phyloP scores from a whole-genome alignment of 2,113 vertebrate genomes.

The Indri indri region DNA sequence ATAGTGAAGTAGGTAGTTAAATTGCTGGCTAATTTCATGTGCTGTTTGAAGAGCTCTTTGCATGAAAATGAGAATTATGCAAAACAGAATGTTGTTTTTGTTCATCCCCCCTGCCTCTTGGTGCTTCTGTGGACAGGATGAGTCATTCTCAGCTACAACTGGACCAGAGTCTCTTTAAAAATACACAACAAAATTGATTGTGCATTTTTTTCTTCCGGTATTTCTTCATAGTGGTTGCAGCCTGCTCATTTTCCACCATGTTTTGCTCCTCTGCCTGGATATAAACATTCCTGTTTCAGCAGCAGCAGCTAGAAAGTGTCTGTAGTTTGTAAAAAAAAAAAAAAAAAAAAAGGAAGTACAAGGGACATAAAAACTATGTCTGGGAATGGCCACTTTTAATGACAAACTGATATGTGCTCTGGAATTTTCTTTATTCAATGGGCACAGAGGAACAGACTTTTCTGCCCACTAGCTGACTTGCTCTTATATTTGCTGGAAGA shows the following conservation, averaged over 20 bases:
- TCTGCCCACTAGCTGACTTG: background rate
- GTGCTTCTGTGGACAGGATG: background rate
- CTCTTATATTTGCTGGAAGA: background rate
- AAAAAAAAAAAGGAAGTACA: background rate
- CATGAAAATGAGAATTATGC: constrained; percentile 64
- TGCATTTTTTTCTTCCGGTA: constrained; percentile 33
- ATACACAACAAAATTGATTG: constrained; percentile 39
- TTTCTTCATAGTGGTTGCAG: constrained; percentile 35
- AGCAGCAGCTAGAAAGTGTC: constrained; percentile 22
- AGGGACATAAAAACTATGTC: constrained; percentile 8
- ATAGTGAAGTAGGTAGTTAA: constrained; percentile 26
- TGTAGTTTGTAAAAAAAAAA: constrained; percentile 33
- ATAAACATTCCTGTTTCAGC: constrained; percentile 20
- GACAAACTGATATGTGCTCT: constrained; percentile 11
- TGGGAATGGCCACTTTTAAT: constrained; percentile 41
- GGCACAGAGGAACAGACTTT: background rate
- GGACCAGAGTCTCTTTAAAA: constrained; percentile 59
- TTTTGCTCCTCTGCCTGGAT: constrained; percentile 34
- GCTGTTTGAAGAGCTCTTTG: constrained; percentile 57
- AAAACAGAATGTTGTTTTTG: constrained; percentile 44
- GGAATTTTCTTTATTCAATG: constrained; percentile 35
- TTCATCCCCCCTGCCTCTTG: background rate
- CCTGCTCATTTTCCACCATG: constrained; percentile 43
- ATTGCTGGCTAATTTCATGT: constrained; percentile 35
- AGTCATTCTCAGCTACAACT: constrained; percentile 48